A percentile compares a stretch with the other conserved stretches of the same genome.
These are phyloP conservation scores for Drosophila vallismaia DNA, from an alignment of 2,888 invertebrate genomes.

Conservation along the genomic window DNA sequence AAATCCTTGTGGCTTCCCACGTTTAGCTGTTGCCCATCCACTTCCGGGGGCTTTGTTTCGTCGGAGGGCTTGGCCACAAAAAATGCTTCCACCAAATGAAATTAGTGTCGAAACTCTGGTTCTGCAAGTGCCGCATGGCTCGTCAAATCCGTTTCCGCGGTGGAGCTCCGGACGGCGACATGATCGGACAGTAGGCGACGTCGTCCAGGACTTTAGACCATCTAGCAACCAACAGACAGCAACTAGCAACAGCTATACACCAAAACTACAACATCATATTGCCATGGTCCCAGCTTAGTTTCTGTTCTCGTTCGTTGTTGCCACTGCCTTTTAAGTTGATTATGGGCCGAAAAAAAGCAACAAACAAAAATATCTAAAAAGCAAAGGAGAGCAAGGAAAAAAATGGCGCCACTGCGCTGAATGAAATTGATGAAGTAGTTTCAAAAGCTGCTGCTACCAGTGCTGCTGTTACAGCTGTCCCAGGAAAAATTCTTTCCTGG, in stretches of 20 bases:
- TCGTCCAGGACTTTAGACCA: constrained; percentile 48
- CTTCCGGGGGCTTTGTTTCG: constrained; percentile 22
- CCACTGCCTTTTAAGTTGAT: constrained; percentile 75
- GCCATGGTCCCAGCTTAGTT: constrained; percentile 20
- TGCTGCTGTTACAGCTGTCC: constrained; percentile 9
- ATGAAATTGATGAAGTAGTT: constrained; percentile 77
- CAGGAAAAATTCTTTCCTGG: constrained; percentile 40
- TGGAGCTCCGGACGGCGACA: constrained; percentile 41
- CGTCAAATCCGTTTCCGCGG: constrained; percentile 55
- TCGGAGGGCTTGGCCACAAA: constrained; percentile 27
- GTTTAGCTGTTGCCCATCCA: constrained; percentile 21
- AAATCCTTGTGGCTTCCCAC: constrained; percentile 36
- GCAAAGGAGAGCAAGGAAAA: constrained; percentile 28
- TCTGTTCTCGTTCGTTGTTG: constrained; percentile 44
- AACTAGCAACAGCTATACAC: constrained; percentile 16
- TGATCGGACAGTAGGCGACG: constrained; percentile 61
- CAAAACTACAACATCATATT: constrained; percentile 32
- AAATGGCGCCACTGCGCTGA: constrained; percentile 50
- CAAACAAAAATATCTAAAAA: constrained; percentile 16
- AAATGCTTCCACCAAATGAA: constrained; percentile 68
- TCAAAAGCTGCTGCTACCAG: constrained; percentile 49
- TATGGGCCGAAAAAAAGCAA: constrained; percentile 53
- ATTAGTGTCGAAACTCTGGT: constrained; percentile 79
- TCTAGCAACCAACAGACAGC: constrained; percentile 36
- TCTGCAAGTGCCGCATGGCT: constrained; percentile 54